A percentile compares a stretch with the other conserved stretches of the same genome.
Evolutionary conservation across 2,888 invertebrate species (phyloP).

Genomic region (Xestia xanthographa): DNA sequence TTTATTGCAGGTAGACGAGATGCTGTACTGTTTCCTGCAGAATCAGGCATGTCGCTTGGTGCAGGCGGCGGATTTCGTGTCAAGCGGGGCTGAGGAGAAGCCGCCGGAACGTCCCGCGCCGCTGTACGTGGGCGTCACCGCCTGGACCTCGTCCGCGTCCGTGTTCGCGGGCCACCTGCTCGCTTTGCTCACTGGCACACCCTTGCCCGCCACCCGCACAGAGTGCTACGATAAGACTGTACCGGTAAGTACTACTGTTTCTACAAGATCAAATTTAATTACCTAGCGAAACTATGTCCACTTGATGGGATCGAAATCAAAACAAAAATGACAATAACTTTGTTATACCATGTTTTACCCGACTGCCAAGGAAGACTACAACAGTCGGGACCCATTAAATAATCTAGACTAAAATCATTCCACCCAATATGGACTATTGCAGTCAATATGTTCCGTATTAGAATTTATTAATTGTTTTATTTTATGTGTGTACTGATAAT

Average conservation of each 20-base stretch:
- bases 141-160: constrained; percentile 86
- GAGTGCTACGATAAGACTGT: constrained; percentile 69
- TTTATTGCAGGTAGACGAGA: constrained; percentile 91
- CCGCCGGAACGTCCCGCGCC: constrained; percentile 67
- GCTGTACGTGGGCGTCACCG: constrained; percentile 86
- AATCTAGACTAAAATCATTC: too few relatives aligned
- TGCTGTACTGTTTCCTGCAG: constrained; percentile 94
- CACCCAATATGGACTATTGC: too few relatives aligned
- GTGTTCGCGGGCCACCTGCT: constrained; percentile 91
- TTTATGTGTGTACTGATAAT: too few relatives aligned
- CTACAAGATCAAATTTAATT: not conserved
- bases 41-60: constrained; percentile 93
- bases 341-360: not conserved
- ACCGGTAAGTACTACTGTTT: constrained; percentile 68
- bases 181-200: constrained; percentile 91
- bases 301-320: not conserved
- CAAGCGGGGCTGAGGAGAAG: constrained; percentile 72
- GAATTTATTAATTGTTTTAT: too few relatives aligned
- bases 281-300: not conserved
- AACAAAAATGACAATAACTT: not conserved
- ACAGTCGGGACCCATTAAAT: too few relatives aligned
- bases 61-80: constrained; percentile 88
- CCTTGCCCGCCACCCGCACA: constrained; percentile 70
- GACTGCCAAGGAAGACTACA: too few relatives aligned
- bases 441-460: too few relatives aligned